Evolutionary conservation across 2,888 invertebrate species (phyloP).

Genomic region (Frankliniella fusca): DNA sequence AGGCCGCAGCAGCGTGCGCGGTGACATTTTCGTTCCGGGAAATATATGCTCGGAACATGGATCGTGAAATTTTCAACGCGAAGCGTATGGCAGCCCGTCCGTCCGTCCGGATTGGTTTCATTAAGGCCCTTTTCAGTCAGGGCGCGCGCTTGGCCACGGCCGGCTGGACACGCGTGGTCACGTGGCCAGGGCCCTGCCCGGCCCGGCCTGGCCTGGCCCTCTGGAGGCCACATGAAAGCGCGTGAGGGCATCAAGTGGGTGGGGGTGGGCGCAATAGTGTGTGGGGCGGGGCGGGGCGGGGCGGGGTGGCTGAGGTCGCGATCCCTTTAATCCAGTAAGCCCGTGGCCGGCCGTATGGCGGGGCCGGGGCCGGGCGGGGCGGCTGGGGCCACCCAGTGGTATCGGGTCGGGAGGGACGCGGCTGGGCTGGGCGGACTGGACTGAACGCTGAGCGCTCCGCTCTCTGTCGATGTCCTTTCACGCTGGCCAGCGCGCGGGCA

Average conservation of each 20-base stretch:
- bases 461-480: neutral
- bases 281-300: neutral
- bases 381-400: neutral
- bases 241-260: neutral
- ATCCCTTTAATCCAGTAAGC: slow-evolving; percentile 15
- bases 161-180: neutral
- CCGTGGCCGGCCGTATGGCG: neutral
- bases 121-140: neutral
- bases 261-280: no score
- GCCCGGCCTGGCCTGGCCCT: no score
- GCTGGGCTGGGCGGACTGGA: neutral
- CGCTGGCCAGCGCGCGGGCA: neutral
- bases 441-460: neutral
- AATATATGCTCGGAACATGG: no score
- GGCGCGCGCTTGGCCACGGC: neutral
- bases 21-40: neutral
- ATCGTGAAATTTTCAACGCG: neutral
- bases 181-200: neutral
- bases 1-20: neutral
- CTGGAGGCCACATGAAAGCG: slow-evolving; percentile 15
- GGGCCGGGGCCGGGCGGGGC: neutral
- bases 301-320: neutral
- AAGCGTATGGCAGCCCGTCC: neutral
- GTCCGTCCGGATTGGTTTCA: slow-evolving; percentile 4
- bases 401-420: neutral